Percentiles rank a stretch among this genome's conserved stretches.
phyloP scores from a whole-genome alignment of 2,113 vertebrate genomes.

The Ancistrus triradiatus region DNA sequence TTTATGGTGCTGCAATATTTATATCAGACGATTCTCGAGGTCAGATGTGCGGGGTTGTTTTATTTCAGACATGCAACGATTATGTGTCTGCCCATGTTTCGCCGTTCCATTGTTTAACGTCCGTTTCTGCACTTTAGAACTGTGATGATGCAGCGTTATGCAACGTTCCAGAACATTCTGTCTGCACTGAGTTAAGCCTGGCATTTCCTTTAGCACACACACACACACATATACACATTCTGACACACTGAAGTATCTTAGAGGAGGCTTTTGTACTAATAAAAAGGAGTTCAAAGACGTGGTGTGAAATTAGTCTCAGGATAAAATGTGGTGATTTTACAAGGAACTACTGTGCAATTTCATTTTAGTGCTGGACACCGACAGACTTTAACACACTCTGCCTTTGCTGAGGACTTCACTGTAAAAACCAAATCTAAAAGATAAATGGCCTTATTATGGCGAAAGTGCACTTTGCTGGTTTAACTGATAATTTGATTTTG shows the following conservation, averaged over 20 bases:
- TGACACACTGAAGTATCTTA: constrained; percentile 25
- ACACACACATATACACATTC: constrained; percentile 8
- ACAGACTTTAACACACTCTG: not conserved
- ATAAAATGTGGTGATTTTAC: constrained; percentile 5
- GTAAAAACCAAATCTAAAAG: too few species aligned
- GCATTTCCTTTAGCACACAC: constrained; percentile 16
- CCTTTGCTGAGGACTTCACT: too few species aligned
- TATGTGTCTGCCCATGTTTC: constrained; percentile 28
- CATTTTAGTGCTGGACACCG: not conserved
- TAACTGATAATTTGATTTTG: too few species aligned
- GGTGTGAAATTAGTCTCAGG: constrained; percentile 17
- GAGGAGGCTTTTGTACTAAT: constrained; percentile 35
- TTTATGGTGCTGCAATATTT: constrained; percentile 25
- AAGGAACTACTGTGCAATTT: constrained; percentile 3
- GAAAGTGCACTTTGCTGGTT: too few species aligned
- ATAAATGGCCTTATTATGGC: too few species aligned
- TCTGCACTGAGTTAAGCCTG: constrained; percentile 5
- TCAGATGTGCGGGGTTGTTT: not conserved
- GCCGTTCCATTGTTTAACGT: too few species aligned
- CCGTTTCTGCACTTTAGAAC: not conserved
- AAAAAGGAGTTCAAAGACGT: constrained; percentile 1
- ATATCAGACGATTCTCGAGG: constrained; percentile 10
- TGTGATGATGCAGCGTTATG: constrained; percentile 41
- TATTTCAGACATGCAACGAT: not conserved
- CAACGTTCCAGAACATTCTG: constrained; percentile 26